These are phyloP conservation scores for Apodemia zela DNA, from an alignment of 2,888 invertebrate genomes.

Conservation along the genomic window DNA sequence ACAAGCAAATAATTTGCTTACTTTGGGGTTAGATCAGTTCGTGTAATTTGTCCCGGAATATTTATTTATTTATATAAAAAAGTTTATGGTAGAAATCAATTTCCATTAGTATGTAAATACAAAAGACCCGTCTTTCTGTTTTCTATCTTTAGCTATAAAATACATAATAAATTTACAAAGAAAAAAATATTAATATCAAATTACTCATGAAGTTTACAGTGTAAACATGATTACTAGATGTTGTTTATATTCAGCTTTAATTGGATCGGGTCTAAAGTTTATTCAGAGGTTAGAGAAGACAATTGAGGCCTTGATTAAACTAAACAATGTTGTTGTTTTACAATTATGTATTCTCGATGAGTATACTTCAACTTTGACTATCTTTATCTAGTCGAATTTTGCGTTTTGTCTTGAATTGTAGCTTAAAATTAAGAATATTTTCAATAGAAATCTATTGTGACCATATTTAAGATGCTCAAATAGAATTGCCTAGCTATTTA, in stretches of 20 bases:
- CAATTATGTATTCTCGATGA: conserved; percentile 45
- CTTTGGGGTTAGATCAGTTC: too few relatives aligned
- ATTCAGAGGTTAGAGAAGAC: conserved; percentile 61
- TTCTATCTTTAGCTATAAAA: too few relatives aligned
- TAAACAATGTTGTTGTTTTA: conserved; percentile 66
- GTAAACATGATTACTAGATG: conserved; percentile 68
- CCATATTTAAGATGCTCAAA: background rate
- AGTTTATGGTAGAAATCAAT: background rate
- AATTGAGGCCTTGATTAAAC: conserved; percentile 71
- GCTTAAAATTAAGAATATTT: background rate
- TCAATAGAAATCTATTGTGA: background rate
- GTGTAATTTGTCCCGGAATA: too few relatives aligned
- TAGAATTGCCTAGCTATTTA: too few relatives aligned
- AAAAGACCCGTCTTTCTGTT: background rate
- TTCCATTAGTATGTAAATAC: background rate
- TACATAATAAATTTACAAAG: too few relatives aligned
- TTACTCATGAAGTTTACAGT: conserved; percentile 40
- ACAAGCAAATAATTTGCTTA: too few relatives aligned
- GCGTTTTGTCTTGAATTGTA: background rate
- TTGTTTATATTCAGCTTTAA: conserved; percentile 69
- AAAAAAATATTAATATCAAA: background rate
- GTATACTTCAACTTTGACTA: conserved; percentile 14
- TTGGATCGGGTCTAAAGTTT: conserved; percentile 71
- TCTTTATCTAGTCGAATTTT: conserved; percentile 15
- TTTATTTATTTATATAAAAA: too few relatives aligned